phyloP scores from a whole-genome alignment of 1,140 invertebrate species.

The Gyrodactylus bullatarudis region DNA sequence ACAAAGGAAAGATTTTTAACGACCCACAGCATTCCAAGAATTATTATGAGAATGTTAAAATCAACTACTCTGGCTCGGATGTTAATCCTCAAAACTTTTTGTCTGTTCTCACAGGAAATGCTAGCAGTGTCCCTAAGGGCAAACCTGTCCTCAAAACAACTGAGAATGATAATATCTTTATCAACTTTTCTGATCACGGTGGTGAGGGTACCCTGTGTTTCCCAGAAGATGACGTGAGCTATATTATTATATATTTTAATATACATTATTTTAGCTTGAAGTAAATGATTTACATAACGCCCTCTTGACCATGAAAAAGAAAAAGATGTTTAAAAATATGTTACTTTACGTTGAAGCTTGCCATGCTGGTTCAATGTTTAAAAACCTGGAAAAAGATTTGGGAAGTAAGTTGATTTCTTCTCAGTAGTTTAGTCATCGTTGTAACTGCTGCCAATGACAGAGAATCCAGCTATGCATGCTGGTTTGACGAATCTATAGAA shows the following conservation, averaged over 20 bases:
- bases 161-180: background rate
- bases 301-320: background rate
- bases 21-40: background rate
- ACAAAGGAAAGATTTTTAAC: background rate
- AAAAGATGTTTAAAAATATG: background rate
- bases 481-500: constrained; percentile 15
- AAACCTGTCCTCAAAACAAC: background rate
- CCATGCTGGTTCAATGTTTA: background rate
- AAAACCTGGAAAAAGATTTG: background rate
- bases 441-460: constrained; percentile 25
- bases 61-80: background rate
- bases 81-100: background rate
- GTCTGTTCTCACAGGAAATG: background rate
- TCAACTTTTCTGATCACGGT: constrained; percentile 1
- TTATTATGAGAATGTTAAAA: background rate
- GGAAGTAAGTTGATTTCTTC: background rate
- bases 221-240: background rate
- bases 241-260: background rate
- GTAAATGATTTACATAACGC: background rate
- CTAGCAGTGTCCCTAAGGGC: background rate
- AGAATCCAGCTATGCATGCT: constrained; percentile 23
- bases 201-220: background rate
- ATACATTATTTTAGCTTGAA: background rate
- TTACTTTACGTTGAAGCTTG: background rate
- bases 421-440: constrained; percentile 20